A percentile compares a stretch with the other conserved stretches of the same genome.
These are phyloP conservation scores for Parotia lawesii DNA, from an alignment of 2,113 vertebrate species.

Conservation along the genomic window DNA sequence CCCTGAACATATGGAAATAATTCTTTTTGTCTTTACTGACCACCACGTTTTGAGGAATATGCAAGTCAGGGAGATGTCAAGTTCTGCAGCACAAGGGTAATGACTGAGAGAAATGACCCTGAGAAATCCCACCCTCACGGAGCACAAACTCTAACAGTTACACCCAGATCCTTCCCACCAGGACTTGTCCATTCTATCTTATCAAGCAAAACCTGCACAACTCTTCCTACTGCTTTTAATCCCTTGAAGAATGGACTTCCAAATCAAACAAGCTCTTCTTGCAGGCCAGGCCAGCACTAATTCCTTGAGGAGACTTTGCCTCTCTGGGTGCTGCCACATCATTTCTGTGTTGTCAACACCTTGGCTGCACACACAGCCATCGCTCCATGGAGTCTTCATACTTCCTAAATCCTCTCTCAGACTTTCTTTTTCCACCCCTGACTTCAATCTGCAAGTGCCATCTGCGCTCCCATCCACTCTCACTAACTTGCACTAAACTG, in stretches of 20 bases:
- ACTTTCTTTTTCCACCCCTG: not conserved
- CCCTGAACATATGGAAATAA: not conserved
- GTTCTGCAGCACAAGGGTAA: not conserved
- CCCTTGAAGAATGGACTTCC: not conserved
- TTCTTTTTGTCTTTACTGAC: not conserved
- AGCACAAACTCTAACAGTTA: not conserved
- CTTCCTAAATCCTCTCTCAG: not conserved
- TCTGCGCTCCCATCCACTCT: not conserved
- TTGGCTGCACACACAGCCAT: not conserved
- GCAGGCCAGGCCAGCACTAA: not conserved
- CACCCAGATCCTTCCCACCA: not conserved
- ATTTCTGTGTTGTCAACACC: not conserved
- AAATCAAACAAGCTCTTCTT: not conserved
- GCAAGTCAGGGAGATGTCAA: not conserved
- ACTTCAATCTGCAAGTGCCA: not conserved
- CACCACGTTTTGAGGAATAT: not conserved
- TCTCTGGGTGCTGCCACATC: not conserved
- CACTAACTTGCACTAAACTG: not conserved
- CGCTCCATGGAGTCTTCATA: not conserved
- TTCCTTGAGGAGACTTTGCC: not conserved
- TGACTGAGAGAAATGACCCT: not conserved
- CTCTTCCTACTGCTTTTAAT: not conserved
- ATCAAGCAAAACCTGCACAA: not conserved
- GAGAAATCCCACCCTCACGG: not conserved
- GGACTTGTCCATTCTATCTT: not conserved